Percentiles rank a stretch among this genome's conserved stretches.
Evolutionary conservation across 2,113 vertebrate genomes (phyloP).

Genomic region (Tragulus kanchil): DNA sequence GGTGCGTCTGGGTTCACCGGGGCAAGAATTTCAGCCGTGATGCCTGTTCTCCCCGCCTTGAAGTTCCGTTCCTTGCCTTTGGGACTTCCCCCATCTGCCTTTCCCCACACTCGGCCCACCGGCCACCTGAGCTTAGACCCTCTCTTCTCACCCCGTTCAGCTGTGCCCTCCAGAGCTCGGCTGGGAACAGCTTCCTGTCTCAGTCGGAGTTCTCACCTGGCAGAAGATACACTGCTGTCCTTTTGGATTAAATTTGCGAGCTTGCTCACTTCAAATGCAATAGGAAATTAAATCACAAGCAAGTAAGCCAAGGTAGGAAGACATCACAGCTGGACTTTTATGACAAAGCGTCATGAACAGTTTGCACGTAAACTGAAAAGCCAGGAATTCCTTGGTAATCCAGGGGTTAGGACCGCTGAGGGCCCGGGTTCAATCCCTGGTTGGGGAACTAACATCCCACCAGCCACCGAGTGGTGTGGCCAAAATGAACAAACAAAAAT

Average conservation of each 20-base stretch:
- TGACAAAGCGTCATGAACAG: neutral
- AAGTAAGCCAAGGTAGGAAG: neutral
- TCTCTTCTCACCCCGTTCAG: neutral
- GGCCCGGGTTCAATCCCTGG: neutral
- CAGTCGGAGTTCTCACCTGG: neutral
- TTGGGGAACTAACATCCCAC: neutral
- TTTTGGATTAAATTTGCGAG: neutral
- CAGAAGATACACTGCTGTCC: rapidly evolving
- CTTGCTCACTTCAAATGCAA: neutral
- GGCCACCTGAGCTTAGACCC: neutral
- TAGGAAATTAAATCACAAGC: neutral
- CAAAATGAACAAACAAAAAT: neutral
- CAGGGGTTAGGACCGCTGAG: neutral
- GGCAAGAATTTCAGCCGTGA: neutral
- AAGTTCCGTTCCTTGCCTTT: neutral
- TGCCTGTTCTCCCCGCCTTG: neutral
- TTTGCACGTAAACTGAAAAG: neutral
- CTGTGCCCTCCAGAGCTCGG: neutral
- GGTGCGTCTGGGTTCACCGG: neutral
- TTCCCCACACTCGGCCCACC: no score
- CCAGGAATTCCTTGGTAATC: neutral
- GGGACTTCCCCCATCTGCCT: neutral
- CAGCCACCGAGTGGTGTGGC: neutral
- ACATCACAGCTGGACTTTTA: neutral
- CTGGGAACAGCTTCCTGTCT: neutral